These are phyloP conservation scores for Saguinus imperator DNA, from an alignment of 2,113 vertebrate species.

Conservation along the genomic window DNA sequence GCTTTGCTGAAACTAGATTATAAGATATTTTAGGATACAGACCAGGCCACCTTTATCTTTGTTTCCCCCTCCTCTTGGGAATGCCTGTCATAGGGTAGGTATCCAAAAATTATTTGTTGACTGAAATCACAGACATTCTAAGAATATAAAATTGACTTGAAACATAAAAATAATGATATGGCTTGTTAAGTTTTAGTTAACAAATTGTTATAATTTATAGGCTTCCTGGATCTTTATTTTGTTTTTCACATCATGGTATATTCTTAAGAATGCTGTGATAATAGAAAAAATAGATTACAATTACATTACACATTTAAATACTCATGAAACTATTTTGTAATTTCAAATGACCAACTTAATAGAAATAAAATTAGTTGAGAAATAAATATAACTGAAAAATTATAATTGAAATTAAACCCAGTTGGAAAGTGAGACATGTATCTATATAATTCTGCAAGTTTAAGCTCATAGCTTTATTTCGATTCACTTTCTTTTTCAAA, in stretches of 20 bases:
- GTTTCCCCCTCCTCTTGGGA: background rate
- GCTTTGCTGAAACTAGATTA: background rate
- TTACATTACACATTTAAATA: background rate
- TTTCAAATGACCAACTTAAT: constrained; percentile 16
- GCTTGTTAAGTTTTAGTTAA: background rate
- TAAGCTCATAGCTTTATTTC: constrained; percentile 15
- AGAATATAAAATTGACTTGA: background rate
- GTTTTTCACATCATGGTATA: background rate
- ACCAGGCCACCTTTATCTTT: background rate
- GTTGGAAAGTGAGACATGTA: background rate
- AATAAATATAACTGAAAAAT: background rate
- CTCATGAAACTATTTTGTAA: background rate
- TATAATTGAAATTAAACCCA: background rate
- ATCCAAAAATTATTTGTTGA: background rate
- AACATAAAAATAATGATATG: background rate
- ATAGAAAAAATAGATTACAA: background rate
- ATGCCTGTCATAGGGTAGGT: background rate
- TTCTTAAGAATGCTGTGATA: constrained; percentile 22
- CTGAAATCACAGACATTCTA: background rate
- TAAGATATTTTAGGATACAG: background rate
- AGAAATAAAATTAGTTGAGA: constrained; percentile 30
- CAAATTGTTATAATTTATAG: background rate
- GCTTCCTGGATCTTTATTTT: background rate
- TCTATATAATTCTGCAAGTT: background rate
- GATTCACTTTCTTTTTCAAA: background rate